Base-by-base conservation (phyloP, 2,888 invertebrate genomes). In the Drosophila paracracens region DNA sequence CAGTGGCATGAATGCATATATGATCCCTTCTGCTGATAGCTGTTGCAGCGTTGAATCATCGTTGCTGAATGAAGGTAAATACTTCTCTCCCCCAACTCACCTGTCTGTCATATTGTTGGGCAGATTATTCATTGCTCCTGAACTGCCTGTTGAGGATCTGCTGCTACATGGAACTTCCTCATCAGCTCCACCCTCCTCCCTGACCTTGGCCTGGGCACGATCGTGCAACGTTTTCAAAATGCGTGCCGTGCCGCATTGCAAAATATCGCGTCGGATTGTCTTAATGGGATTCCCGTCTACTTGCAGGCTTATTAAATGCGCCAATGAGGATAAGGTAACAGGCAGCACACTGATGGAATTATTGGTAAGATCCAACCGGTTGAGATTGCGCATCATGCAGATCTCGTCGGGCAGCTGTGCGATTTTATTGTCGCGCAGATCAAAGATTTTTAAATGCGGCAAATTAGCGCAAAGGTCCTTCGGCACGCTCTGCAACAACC, bases 241-340 rank as follows among this genome's bases (percentile, higher is more conserved):
- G 69, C 97, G 94, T 48, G 95, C 94, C 0, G 98, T 97, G n/a
- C 98, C 98, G 70, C 97, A 96, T 91, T 96, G 95, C 61, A 98
- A 94, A 65, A 98, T 95, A 92, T 98, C 98, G 70, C 96, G 95
- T 40, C 98, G 94, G 35, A 98, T 96, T 61, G 96, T 96, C 84
- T 96, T 95, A 80, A 98, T 94, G 85, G 96, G 96, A 93, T 98
- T 98, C 7, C 98, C 98, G 80, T 98, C 97, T 87, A 98, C 94
- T 75, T 95, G 96, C 59, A 98, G 94, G 80, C 96, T 96, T 88
- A 97, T 97, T 68, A 98, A 94, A 91, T 97, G 96, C 0, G 96
- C 95, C 83, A 98, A 94, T 2, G 95, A 92, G 29, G 96, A 94
- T 60, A 97, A 90, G n/a, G 94, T 94, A 84, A 94, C 94, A n/a